Evolutionary conservation across 2,888 invertebrate genomes (phyloP).

Genomic region (Pandemis cinnamomeana): DNA sequence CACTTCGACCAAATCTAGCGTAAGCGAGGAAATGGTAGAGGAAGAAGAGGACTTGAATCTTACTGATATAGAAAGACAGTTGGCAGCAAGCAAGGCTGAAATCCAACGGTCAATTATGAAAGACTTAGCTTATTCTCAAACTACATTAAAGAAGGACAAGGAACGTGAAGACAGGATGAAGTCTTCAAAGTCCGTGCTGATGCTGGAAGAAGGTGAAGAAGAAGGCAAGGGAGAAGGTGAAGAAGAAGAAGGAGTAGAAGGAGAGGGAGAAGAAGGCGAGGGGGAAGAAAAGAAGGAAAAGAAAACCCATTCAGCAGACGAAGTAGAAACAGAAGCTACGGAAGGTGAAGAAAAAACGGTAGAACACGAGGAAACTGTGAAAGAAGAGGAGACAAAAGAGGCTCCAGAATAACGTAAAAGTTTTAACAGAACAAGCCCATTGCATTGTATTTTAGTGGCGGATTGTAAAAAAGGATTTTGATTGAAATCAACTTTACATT

Average conservation of each 20-base stretch:
- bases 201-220: conserved; percentile 44
- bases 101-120: conserved; percentile 74
- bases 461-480: background rate
- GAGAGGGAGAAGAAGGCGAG: conserved; percentile 58
- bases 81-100: conserved; percentile 68
- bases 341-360: conserved; percentile 43
- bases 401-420: background rate
- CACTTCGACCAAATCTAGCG: conserved; percentile 64
- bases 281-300: conserved; percentile 55
- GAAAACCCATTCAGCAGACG: conserved; percentile 42
- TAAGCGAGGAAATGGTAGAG: conserved; percentile 51
- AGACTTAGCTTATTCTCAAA: conserved; percentile 67
- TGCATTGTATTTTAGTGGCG: background rate
- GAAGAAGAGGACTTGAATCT: conserved; percentile 47
- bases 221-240: conserved; percentile 47
- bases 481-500: conserved; percentile 11
- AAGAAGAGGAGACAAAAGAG: background rate
- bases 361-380: background rate
- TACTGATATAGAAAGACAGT: conserved; percentile 60
- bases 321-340: conserved; percentile 50
- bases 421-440: background rate
- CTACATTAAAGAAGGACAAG: conserved; percentile 51
- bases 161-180: conserved; percentile 39
- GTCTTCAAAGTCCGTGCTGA: conserved; percentile 50
- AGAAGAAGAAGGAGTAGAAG: conserved; percentile 51